Percentiles rank a stretch among this genome's conserved stretches.
phyloP scores from a whole-genome alignment of 2,113 vertebrate genomes.

The Scartelaos histophorus region DNA sequence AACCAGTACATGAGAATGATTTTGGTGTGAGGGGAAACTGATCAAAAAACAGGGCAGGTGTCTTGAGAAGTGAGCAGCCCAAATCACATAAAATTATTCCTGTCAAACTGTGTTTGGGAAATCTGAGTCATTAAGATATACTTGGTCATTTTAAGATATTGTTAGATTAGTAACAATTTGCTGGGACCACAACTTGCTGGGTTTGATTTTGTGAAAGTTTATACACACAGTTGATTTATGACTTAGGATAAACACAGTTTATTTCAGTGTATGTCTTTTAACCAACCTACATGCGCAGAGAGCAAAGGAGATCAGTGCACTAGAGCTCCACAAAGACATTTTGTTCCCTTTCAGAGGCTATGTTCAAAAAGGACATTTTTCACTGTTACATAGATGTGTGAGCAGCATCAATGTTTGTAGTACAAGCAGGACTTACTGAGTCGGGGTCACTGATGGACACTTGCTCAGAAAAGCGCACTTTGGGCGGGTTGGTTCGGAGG shows the following conservation, averaged over 20 bases:
- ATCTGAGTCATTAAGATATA: too few relatives aligned
- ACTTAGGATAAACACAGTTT: neutral
- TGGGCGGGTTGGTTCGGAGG: conserved; percentile 90
- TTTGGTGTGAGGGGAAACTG: neutral
- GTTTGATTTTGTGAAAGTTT: neutral
- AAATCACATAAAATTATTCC: neutral
- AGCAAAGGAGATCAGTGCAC: too few relatives aligned
- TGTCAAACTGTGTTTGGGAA: neutral
- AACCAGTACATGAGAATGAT: neutral
- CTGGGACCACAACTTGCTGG: neutral
- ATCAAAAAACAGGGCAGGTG: neutral
- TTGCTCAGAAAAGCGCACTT: conserved; percentile 97
- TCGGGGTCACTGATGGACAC: conserved; percentile 92
- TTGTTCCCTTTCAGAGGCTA: neutral
- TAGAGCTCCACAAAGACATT: neutral
- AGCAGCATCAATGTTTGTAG: neutral
- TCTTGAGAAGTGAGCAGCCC: neutral
- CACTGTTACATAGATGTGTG: neutral
- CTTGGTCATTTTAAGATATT: too few relatives aligned
- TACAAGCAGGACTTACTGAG: conserved; percentile 81
- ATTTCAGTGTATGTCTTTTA: too few relatives aligned
- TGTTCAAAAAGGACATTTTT: conserved; percentile 22
- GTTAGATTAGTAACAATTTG: neutral
- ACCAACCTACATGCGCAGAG: too few relatives aligned
- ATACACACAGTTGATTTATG: neutral